These are phyloP conservation scores for Eulemur coronatus DNA, from an alignment of 2,797 vertebrate genomes.

Conservation along the genomic window DNA sequence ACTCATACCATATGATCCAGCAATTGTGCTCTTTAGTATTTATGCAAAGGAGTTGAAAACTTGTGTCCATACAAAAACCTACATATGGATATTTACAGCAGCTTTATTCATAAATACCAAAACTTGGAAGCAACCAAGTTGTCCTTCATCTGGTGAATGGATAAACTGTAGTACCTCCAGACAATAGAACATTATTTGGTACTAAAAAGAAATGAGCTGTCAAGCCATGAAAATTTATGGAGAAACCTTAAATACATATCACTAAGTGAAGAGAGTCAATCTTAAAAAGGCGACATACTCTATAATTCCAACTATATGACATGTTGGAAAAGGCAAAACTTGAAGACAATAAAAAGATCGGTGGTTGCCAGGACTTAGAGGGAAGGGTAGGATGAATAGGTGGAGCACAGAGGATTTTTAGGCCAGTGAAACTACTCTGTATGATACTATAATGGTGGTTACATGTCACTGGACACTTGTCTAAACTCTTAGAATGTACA, in stretches of 20 bases:
- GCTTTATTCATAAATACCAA: not conserved
- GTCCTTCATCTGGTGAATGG: not conserved
- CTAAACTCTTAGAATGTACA: not conserved
- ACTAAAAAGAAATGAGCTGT: not conserved
- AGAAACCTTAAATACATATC: not conserved
- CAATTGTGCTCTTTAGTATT: not conserved
- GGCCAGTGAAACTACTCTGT: not conserved
- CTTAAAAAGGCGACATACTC: not conserved
- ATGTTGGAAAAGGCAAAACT: not conserved
- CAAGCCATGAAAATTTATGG: not conserved
- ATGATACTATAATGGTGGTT: not conserved
- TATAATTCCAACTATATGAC: not conserved
- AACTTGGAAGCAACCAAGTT: not conserved
- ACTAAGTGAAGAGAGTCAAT: not conserved
- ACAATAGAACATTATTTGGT: not conserved
- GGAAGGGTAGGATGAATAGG: not conserved
- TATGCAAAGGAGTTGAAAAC: not conserved
- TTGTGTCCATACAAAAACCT: not conserved
- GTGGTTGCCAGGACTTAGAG: not conserved
- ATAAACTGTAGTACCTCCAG: not conserved
- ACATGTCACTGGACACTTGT: not conserved
- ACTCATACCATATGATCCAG: not conserved
- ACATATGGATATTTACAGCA: not conserved
- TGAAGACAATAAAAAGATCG: not conserved
- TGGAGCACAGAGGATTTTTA: not conserved